Evolutionary conservation across 2,797 vertebrate genomes (phyloP).

Genomic region (Argyrosomus regius): DNA sequence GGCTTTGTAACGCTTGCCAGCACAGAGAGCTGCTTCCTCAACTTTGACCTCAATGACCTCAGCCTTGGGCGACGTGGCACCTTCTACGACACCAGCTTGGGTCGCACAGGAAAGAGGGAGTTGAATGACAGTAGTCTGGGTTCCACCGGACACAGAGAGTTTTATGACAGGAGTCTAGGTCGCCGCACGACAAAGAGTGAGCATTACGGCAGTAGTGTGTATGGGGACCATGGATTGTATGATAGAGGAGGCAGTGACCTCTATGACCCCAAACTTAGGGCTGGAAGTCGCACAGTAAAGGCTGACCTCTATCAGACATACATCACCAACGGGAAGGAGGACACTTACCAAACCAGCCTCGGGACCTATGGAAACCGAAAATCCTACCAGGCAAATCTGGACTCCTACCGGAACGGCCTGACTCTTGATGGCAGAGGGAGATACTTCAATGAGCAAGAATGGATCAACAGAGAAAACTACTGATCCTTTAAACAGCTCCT

Average conservation of each 20-base stretch:
- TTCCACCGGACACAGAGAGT: slow-evolving; percentile 60
- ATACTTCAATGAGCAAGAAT: slow-evolving; percentile 87
- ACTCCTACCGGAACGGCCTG: slow-evolving; percentile 73
- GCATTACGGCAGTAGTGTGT: slow-evolving; percentile 69
- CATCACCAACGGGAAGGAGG: slow-evolving; percentile 72
- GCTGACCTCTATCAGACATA: slow-evolving; percentile 82
- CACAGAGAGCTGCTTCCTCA: slow-evolving; percentile 92
- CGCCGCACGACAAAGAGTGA: slow-evolving; percentile 81
- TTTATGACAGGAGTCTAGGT: slow-evolving; percentile 76
- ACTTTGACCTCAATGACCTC: slow-evolving; percentile 92
- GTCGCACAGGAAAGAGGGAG: slow-evolving; percentile 72
- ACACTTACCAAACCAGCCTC: slow-evolving; percentile 74
- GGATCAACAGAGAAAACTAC: slow-evolving; percentile 80
- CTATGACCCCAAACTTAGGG: slow-evolving; percentile 65
- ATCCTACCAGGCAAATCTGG: slow-evolving; percentile 76
- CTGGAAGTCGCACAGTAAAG: slow-evolving; percentile 61
- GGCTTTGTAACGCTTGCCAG: slow-evolving; percentile 89
- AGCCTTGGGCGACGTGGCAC: slow-evolving; percentile 74
- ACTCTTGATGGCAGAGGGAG: slow-evolving; percentile 72
- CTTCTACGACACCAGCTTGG: slow-evolving; percentile 75
- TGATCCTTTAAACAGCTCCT: slow-evolving; percentile 43
- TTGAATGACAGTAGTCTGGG: slow-evolving; percentile 63
- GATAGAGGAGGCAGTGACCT: slow-evolving; percentile 69
- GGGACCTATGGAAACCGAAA: slow-evolving; percentile 72
- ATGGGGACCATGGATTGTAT: slow-evolving; percentile 66